phyloP scores from a whole-genome alignment of 2,113 vertebrate species.

The Synchiropus splendidus region DNA sequence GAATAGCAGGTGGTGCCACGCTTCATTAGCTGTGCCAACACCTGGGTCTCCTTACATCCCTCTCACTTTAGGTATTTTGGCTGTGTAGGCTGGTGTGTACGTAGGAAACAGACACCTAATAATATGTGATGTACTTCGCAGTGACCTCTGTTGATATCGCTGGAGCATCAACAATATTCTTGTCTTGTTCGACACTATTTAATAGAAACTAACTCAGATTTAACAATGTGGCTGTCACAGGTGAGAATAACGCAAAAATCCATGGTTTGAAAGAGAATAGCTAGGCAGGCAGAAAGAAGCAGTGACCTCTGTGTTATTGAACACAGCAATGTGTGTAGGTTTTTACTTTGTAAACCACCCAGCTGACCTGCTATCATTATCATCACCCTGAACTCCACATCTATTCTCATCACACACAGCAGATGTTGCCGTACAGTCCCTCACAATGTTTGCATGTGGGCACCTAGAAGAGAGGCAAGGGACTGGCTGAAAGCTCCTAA shows the following conservation, averaged over 20 bases:
- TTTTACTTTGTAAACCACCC: conserved; percentile 56
- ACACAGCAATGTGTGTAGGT: conserved; percentile 49
- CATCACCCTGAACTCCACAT: conserved; percentile 47
- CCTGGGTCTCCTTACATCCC: conserved; percentile 63
- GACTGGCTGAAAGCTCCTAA: too few species aligned
- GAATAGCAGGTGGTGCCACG: conserved; percentile 62
- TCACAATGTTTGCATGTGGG: conserved; percentile 28
- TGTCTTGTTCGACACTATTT: conserved; percentile 17
- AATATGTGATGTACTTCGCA: conserved; percentile 22
- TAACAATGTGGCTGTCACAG: too few species aligned
- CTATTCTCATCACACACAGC: conserved; percentile 62
- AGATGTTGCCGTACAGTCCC: conserved; percentile 65
- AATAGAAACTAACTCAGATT: conserved; percentile 9
- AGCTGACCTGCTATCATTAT: conserved; percentile 56
- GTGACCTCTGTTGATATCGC: too few species aligned
- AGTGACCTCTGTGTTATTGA: conserved; percentile 60
- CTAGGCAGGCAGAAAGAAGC: too few species aligned
- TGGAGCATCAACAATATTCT: too few species aligned
- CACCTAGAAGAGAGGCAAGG: too few species aligned
- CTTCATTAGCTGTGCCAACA: conserved; percentile 71
- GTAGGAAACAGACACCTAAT: conserved; percentile 20
- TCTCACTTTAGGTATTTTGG: conserved; percentile 36
- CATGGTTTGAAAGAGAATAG: conserved; percentile 15
- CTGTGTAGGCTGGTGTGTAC: conserved; percentile 31
- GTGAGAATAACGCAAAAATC: too few species aligned